These are phyloP conservation scores for Myotis lucifugus DNA, from an alignment of 2,113 vertebrate genomes.

Conservation along the genomic window DNA sequence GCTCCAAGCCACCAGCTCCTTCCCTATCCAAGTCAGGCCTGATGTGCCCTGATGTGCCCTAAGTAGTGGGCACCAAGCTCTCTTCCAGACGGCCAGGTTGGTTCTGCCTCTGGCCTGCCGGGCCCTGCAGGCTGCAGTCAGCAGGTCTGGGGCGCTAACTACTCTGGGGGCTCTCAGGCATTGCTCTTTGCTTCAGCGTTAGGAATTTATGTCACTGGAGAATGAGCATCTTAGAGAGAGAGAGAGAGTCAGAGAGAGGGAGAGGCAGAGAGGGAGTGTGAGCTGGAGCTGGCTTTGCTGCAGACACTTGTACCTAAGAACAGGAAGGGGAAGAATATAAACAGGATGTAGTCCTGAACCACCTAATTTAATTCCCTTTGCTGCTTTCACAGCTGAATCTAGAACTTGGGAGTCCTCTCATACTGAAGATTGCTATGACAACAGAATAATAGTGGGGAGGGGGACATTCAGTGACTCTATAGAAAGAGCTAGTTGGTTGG, in stretches of 20 bases:
- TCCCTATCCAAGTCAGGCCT: background rate
- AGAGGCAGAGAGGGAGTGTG: background rate
- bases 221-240: background rate
- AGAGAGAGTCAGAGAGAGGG: background rate
- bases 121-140: background rate
- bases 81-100: background rate
- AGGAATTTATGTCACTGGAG: background rate
- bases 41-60: background rate
- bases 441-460: background rate
- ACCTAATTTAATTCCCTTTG: background rate
- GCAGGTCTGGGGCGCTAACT: background rate
- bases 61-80: background rate
- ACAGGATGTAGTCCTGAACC: background rate
- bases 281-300: background rate
- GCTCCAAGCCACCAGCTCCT: background rate
- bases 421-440: background rate
- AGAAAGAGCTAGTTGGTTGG: background rate
- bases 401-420: background rate
- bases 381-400: background rate
- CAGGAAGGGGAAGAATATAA: background rate
- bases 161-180: background rate
- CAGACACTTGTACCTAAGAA: background rate
- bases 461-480: background rate
- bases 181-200: background rate
- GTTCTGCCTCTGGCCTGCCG: background rate